phyloP scores from a whole-genome alignment of 2,113 vertebrate species.

The Sceloporus tristichus region DNA sequence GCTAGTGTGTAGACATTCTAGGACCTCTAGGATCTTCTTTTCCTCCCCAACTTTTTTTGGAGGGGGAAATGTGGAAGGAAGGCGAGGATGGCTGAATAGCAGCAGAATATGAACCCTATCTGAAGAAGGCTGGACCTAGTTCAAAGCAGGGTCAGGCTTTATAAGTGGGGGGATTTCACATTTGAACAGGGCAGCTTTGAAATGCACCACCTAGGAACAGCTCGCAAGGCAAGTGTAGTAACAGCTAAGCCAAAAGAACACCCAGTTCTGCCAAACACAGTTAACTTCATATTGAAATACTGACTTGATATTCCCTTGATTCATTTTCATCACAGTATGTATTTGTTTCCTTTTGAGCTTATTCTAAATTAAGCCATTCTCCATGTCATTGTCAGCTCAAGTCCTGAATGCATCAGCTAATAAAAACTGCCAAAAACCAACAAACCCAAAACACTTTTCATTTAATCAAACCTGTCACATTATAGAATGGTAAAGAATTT shows the following conservation, averaged over 20 bases:
- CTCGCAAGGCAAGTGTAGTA: constrained; percentile 60
- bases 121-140: neutral
- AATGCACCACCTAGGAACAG: neutral
- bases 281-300: constrained; percentile 59
- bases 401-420: constrained; percentile 36
- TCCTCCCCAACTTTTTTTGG: neutral
- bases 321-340: constrained; percentile 36
- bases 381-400: constrained; percentile 56
- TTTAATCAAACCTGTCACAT: constrained; percentile 22
- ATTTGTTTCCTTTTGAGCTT: constrained; percentile 59
- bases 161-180: neutral
- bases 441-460: neutral
- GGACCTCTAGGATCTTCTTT: no score
- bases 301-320: constrained; percentile 56
- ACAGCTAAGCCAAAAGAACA: constrained; percentile 64
- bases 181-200: neutral
- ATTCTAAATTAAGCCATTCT: constrained; percentile 62
- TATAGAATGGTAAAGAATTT: neutral
- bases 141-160: neutral
- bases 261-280: constrained; percentile 57
- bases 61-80: neutral
- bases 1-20: no score
- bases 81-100: no score
- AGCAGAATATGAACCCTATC: no score
- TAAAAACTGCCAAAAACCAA: neutral